Conservation (phyloP, 2,113 vertebrate species). For the Callipepla californica region DNA sequence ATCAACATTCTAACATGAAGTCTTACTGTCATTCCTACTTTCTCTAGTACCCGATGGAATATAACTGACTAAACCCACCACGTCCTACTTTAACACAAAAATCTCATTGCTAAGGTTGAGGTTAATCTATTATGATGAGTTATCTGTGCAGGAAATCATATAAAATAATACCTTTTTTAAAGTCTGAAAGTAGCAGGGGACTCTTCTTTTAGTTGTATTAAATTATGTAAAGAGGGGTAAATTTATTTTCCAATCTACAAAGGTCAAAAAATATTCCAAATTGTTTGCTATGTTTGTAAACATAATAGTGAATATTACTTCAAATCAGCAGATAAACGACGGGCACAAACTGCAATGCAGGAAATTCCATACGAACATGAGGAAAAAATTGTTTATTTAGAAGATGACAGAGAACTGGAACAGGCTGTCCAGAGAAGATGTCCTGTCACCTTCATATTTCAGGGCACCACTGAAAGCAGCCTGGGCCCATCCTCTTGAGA, state of each 20-base stretch:
- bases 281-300: background rate
- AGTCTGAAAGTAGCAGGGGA: background rate
- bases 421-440: background rate
- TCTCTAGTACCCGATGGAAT: slow-evolving; percentile 38
- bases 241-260: background rate
- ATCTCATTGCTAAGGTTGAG: slow-evolving; percentile 46
- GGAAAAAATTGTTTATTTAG: too few relatives aligned
- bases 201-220: background rate
- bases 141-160: slow-evolving; percentile 26
- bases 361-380: too few relatives aligned
- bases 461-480: background rate
- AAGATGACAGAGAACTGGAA: too few relatives aligned
- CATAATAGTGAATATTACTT: background rate
- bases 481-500: background rate
- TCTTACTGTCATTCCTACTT: background rate
- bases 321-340: background rate
- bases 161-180: slow-evolving; percentile 17
- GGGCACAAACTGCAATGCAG: too few relatives aligned
- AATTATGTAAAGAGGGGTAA: background rate
- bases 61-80: slow-evolving; percentile 55
- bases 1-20: background rate
- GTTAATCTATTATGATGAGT: slow-evolving; percentile 54
- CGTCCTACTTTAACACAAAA: slow-evolving; percentile 68
- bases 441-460: background rate
- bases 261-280: background rate